phyloP scores from a whole-genome alignment of 2,888 invertebrate species.

The Polia nebulosa region DNA sequence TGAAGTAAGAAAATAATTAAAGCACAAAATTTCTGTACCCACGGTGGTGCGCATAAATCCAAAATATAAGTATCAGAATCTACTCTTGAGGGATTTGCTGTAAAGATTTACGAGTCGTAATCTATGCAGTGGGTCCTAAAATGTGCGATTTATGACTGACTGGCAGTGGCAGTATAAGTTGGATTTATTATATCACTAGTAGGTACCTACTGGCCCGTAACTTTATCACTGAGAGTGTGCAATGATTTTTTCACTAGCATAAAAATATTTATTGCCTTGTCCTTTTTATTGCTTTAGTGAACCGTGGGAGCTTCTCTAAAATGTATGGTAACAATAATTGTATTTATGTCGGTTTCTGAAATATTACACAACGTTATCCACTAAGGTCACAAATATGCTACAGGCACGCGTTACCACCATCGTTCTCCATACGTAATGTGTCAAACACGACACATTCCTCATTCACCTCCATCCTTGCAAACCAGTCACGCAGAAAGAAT shows the following conservation, averaged over 20 bases:
- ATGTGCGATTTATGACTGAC: conserved; percentile 64
- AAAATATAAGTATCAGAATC: conserved; percentile 45
- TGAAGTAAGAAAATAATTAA: conserved; percentile 16
- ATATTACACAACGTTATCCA: background rate
- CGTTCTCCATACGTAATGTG: background rate
- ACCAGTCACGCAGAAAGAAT: conserved; percentile 18
- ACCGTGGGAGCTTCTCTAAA: background rate
- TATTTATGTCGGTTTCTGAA: background rate
- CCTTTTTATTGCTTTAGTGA: conserved; percentile 20
- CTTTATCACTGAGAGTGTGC: conserved; percentile 31
- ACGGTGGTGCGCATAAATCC: conserved; percentile 13
- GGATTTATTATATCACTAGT: conserved; percentile 61
- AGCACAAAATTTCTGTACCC: conserved; percentile 8
- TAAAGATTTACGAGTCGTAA: conserved; percentile 64
- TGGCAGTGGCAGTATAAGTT: conserved; percentile 56
- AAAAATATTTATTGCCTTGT: conserved; percentile 49
- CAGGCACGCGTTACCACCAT: background rate
- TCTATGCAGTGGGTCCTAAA: conserved; percentile 62
- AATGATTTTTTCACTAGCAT: conserved; percentile 61
- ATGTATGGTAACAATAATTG: conserved; percentile 3
- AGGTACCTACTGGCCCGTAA: conserved; percentile 35
- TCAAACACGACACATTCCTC: conserved; percentile 16
- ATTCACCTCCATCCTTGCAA: conserved; percentile 11
- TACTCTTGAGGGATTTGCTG: conserved; percentile 55
- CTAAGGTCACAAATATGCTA: background rate